Base-by-base conservation (phyloP, 2,113 vertebrate species). In the Lonchura striata region DNA sequence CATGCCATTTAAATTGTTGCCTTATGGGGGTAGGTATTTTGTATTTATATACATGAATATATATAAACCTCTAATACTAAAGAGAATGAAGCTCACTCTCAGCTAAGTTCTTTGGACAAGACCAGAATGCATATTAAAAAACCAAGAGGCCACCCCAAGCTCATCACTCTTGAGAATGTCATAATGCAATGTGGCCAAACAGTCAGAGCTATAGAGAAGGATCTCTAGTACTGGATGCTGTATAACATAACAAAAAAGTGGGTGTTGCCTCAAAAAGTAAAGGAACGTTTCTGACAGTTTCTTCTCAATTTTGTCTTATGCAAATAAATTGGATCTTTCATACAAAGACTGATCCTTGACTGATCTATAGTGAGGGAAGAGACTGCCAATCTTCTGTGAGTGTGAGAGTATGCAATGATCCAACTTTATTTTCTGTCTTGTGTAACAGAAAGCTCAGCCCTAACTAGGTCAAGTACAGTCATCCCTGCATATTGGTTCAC, bases 391-490 rank as follows among this genome's bases (percentile, higher is more conserved):
- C 46, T 94, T 72, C 13, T 31, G 23, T 66, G 37, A 82, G 11
- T 0, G 0, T 39, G 61, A 72, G 42, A 44, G 8, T 25, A 27
- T 82, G 22, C 33, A 53, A 39, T 39, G 39, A 82, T 75, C 35
- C 23, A 85, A 39, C n/a, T 94, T 71, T 57, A 60, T 89, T 90
- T 92, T 90, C 35, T 88, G 53, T 57, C 25, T 33, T 82, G 41
- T 57, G 24, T 78, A 87, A 69, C 49, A 91, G 74, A 82, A 75
- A 89, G 11, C 57, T 91, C 42, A 74, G 47, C 19, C 35, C 31
- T 78, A 91, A 89, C 57, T 94, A 89, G 78, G 84, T 90, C 91
- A 90, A 61, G 50, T 27, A 77, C 33, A 77, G 57, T 82, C 57
- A 95, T 35, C 30, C 61, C 61, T 76, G 71, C 39, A 35, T 65